Evolutionary conservation across 1,140 invertebrate genomes (phyloP).

Genomic region (Panagrolaimus sp.): DNA sequence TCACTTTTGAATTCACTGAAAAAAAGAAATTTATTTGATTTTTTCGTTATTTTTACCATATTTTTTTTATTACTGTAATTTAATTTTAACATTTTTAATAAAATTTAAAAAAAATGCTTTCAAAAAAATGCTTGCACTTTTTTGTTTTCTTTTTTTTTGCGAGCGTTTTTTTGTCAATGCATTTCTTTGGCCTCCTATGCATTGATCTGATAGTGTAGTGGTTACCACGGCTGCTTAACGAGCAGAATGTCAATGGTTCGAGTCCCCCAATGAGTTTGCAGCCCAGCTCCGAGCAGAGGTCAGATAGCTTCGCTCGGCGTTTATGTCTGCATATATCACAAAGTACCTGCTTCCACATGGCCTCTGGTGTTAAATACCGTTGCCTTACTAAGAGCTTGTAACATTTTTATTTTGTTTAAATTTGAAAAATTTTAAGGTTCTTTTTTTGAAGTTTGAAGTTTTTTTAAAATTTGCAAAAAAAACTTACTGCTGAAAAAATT

Average conservation of each 20-base stretch:
- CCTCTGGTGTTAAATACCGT: neutral
- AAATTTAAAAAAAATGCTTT: too few relatives aligned
- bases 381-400: neutral
- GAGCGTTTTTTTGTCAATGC: too few relatives aligned
- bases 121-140: too few relatives aligned
- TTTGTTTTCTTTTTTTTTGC: too few relatives aligned
- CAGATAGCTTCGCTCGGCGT: neutral
- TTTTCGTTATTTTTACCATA: neutral
- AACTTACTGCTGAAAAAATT: constrained; percentile 46
- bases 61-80: neutral
- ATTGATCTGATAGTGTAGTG: too few relatives aligned
- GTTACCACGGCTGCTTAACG: too few relatives aligned
- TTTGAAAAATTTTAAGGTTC: constrained; percentile 20
- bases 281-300: neutral
- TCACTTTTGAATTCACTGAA: constrained; percentile 58
- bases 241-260: too few relatives aligned
- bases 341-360: neutral
- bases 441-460: constrained; percentile 11
- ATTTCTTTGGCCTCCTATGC: too few relatives aligned
- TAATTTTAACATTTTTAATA: too few relatives aligned
- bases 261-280: neutral
- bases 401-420: constrained; percentile 17
- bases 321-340: neutral
- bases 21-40: neutral
- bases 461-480: neutral